Evolutionary conservation across 1,140 invertebrate genomes (phyloP), one percentile per base, ranked within the genome.

Genomic region (Oryzaephilus surinamensis): DNA sequence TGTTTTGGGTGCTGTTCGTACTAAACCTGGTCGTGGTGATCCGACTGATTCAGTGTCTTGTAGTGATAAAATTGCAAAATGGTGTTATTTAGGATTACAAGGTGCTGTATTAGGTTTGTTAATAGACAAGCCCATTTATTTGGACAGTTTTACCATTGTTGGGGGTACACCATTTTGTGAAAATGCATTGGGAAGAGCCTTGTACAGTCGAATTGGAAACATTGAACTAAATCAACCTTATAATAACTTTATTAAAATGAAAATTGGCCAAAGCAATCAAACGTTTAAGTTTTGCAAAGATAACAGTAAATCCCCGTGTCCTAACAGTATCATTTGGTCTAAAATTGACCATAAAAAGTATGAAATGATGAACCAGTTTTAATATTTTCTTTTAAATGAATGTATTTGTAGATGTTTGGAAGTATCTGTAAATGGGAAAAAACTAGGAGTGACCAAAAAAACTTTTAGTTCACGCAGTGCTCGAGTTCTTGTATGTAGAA

Each of bases 31-130:
- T 46, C 20, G 89, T 55, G 93, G 93, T 0, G 81, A 92, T 59
- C 79, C 78, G 27, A 96, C 93, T 2, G 55, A 85, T 8, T 93
- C 86, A 24, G 74, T 94, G 43, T 93, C 86, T 1, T 96, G 92
- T 62, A 94, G 88, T 62, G 92, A 97, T 64, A 97, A 96, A 71
- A 67, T 96, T 2, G 76, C 86, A 5, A 79, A 80, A 41, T 97
- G 92, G 92, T 79, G 83, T 58, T 64, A 84, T 41, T 49, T 91
- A 26, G 91, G 91, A 2, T 55, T 90, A 23, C 81, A 86, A 63
- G 92, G 92, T 23, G 74, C 81, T 6, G 60, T 94, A 15, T 57
- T 94, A 29, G 76, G 76, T 45, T 55, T 77, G 24, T 62, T 94
- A 13, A 61, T 94, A 32, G 36, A 59, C 1, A 54, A 72, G 41